Conservation (phyloP, 2,113 vertebrate species). For the Paralichthys olivaceus region DNA sequence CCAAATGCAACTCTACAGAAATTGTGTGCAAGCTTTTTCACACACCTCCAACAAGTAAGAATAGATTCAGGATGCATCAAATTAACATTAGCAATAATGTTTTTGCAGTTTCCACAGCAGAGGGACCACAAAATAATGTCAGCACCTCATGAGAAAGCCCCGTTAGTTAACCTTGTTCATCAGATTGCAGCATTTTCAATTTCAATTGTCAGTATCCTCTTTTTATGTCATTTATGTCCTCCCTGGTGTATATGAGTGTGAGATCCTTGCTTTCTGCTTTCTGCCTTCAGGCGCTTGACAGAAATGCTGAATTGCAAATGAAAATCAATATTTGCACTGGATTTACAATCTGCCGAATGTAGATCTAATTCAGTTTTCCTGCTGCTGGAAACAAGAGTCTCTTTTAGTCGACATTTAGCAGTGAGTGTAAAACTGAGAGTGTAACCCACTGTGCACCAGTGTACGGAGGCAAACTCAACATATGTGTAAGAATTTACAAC, state of each 20-base stretch:
- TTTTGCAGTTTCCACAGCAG: neutral
- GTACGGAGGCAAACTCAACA: neutral
- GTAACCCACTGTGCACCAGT: neutral
- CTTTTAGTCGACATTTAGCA: neutral
- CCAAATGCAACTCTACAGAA: neutral
- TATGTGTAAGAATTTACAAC: neutral
- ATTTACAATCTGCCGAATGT: neutral
- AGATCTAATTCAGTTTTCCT: neutral
- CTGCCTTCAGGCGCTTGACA: neutral
- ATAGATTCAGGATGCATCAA: neutral
- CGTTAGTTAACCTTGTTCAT: neutral
- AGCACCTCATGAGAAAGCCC: neutral
- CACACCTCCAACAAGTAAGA: neutral
- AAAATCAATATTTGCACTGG: slow-evolving; percentile 5
- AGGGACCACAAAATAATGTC: slow-evolving; percentile 1
- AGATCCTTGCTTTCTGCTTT: neutral
- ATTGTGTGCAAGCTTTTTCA: neutral
- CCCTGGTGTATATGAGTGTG: neutral
- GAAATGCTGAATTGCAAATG: neutral
- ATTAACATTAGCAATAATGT: neutral
- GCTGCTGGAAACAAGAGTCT: neutral
- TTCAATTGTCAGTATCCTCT: neutral
- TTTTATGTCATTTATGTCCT: neutral
- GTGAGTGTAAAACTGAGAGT: neutral
- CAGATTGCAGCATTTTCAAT: neutral